These are phyloP conservation scores for Salticus scenicus DNA, from an alignment of 2,888 invertebrate genomes.

Conservation along the genomic window DNA sequence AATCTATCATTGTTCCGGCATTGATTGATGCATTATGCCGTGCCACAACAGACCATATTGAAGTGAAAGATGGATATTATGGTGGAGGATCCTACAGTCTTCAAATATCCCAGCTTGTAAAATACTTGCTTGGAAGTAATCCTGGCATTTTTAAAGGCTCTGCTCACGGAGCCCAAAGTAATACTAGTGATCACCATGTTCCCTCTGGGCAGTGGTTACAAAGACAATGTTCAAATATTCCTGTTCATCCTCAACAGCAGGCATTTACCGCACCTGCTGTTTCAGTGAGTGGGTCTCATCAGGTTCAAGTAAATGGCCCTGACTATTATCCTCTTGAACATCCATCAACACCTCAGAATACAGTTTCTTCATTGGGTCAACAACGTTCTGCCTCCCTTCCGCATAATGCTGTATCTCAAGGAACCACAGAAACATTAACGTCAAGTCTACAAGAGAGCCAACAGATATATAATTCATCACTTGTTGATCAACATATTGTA, in stretches of 20 bases:
- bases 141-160: constrained; percentile 61
- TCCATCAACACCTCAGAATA: constrained; percentile 33
- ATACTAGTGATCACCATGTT: constrained; percentile 39
- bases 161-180: constrained; percentile 36
- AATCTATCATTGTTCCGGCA: constrained; percentile 58
- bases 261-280: constrained; percentile 45
- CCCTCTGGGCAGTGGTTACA: constrained; percentile 57
- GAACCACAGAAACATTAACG: constrained; percentile 47
- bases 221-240: constrained; percentile 42
- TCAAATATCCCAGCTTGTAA: constrained; percentile 58
- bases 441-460: constrained; percentile 36
- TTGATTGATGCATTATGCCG: constrained; percentile 66
- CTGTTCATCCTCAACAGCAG: constrained; percentile 52
- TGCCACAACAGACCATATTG: constrained; percentile 59
- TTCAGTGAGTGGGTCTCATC: constrained; percentile 53
- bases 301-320: constrained; percentile 45
- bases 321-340: constrained; percentile 54
- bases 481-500: constrained; percentile 42
- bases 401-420: constrained; percentile 47
- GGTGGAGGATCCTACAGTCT: constrained; percentile 54
- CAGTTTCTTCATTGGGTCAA: constrained; percentile 31
- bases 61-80: constrained; percentile 70
- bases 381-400: too few relatives aligned
- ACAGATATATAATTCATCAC: constrained; percentile 26
- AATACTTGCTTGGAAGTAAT: constrained; percentile 54